Evolutionary conservation across 2,888 invertebrate genomes (phyloP).

Genomic region (Baccha elongata): DNA sequence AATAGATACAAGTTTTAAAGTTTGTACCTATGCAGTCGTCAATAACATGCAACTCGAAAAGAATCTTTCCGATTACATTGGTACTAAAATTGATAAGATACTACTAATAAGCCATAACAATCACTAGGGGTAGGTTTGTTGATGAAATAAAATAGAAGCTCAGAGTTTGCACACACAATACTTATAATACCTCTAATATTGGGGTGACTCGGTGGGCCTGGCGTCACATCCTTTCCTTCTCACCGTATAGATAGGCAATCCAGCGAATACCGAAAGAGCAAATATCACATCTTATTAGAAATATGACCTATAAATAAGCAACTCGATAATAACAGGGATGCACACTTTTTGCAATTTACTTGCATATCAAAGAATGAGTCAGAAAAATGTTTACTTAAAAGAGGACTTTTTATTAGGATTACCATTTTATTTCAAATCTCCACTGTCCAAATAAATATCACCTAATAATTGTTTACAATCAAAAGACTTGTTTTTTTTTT

Average conservation of each 20-base stretch:
- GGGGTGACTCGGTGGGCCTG: conserved; percentile 18
- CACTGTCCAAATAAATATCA: neutral
- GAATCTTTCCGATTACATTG: neutral
- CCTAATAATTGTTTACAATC: conserved; percentile 6
- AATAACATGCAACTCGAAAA: too few species aligned
- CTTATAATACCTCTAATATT: neutral
- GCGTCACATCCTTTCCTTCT: conserved; percentile 15
- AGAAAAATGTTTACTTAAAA: conserved; percentile 22
- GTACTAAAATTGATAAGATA: neutral
- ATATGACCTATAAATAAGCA: conserved; percentile 69
- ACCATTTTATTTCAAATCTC: neutral
- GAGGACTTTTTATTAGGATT: neutral
- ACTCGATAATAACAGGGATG: conserved; percentile 53
- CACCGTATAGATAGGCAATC: conserved; percentile 3
- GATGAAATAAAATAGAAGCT: neutral
- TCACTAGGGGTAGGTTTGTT: neutral
- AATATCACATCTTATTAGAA: conserved; percentile 27
- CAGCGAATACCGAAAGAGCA: conserved; percentile 1
- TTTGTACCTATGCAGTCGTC: too few species aligned
- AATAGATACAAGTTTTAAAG: too few species aligned
- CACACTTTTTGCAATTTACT: conserved; percentile 39
- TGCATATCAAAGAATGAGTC: conserved; percentile 33
- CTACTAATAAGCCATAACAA: neutral
- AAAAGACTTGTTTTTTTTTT: conserved; percentile 27
- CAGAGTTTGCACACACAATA: neutral